These are phyloP conservation scores for Falco berigora DNA, from an alignment of 2,797 vertebrate species.

Conservation along the genomic window DNA sequence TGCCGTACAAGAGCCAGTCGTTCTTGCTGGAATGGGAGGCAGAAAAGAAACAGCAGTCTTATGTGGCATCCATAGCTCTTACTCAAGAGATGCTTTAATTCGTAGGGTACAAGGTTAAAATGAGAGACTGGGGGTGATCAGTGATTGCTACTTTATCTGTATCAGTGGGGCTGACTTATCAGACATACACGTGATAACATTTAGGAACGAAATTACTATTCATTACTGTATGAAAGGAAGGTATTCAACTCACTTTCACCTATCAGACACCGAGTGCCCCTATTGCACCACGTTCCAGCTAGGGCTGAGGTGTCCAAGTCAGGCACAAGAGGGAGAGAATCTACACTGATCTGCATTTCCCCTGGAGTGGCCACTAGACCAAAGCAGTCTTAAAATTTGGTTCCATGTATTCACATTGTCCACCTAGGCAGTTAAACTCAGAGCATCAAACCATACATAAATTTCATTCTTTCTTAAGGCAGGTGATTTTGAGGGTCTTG, in stretches of 20 bases:
- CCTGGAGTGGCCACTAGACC: neutral
- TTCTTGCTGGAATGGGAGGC: neutral
- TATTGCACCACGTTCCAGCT: accelerated
- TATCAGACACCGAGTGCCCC: no score
- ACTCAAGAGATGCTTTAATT: neutral
- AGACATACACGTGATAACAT: accelerated
- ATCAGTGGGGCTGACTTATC: neutral
- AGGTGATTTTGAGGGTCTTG: neutral
- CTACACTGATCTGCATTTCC: neutral
- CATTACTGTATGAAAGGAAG: neutral
- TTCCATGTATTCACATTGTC: neutral
- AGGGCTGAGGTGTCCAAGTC: neutral
- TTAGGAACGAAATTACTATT: neutral
- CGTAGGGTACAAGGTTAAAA: neutral
- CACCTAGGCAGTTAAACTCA: neutral
- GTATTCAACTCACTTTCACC: neutral
- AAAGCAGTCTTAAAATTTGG: neutral
- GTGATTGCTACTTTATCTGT: neutral
- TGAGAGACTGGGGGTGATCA: neutral
- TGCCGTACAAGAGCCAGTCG: neutral
- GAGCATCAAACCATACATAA: neutral
- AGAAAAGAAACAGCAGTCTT: neutral
- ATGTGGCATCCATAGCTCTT: neutral
- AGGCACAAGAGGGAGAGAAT: neutral
- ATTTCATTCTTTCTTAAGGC: accelerated